Evolutionary conservation across 92 coral and sea anemone species (phyloP).

Genomic region (Ricordea florida): DNA sequence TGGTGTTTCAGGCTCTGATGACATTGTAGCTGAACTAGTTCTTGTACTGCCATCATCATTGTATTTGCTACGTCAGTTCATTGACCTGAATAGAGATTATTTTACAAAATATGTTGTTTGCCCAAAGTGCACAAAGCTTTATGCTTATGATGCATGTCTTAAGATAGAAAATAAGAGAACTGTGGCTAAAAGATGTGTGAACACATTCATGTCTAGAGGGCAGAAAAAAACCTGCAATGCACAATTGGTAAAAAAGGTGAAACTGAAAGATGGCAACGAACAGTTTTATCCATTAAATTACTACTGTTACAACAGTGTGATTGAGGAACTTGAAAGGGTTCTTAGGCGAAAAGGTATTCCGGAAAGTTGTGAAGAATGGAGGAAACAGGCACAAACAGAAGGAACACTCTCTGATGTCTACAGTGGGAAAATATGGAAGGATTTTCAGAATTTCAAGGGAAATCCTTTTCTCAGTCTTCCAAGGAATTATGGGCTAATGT

Average conservation of each 20-base stretch:
- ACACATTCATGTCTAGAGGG: conserved; percentile 22
- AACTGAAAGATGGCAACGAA: conserved; percentile 20
- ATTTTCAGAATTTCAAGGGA: conserved; percentile 29
- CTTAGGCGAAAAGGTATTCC: conserved; percentile 26
- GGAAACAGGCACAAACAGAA: neutral
- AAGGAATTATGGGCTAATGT: conserved; percentile 61
- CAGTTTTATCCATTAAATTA: conserved; percentile 53
- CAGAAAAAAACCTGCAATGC: conserved; percentile 16
- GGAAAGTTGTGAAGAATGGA: conserved; percentile 35
- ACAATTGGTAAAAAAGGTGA: conserved; percentile 1
- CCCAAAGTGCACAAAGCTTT: too few species aligned
- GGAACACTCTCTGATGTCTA: conserved; percentile 39
- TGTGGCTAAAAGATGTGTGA: too few species aligned
- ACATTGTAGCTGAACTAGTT: too few species aligned
- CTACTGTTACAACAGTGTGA: conserved; percentile 56
- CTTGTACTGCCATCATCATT: too few species aligned
- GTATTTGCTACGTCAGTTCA: too few species aligned
- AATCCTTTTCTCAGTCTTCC: conserved; percentile 27
- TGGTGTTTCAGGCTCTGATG: too few species aligned
- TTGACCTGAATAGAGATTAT: too few species aligned
- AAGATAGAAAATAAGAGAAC: too few species aligned
- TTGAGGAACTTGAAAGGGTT: conserved; percentile 41
- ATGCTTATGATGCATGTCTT: too few species aligned
- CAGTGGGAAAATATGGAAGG: conserved; percentile 53
- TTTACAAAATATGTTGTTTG: too few species aligned